phyloP scores from a whole-genome alignment of 2,797 vertebrate genomes.

The Gymnothorax javanicus region DNA sequence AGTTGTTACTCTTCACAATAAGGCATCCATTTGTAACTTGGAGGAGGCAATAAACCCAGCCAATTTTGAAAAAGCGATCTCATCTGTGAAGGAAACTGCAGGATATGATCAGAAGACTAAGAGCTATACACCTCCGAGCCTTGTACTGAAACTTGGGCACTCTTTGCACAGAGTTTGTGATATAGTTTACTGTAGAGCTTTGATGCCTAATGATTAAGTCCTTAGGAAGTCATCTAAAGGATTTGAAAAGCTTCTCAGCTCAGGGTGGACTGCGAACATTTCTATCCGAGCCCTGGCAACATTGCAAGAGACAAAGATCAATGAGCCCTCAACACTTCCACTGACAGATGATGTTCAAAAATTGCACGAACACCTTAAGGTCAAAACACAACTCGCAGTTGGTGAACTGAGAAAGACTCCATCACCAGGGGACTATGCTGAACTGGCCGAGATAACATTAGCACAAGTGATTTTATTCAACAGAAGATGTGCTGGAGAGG shows the following conservation, averaged over 20 bases:
- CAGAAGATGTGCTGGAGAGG: conserved; percentile 1
- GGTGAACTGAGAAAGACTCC: background rate
- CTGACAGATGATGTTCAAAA: conserved; percentile 15
- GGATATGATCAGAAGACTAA: conserved; percentile 41
- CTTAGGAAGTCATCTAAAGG: background rate
- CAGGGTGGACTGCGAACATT: background rate
- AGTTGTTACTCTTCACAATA: conserved; percentile 25
- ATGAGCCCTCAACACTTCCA: conserved; percentile 10
- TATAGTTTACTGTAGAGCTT: conserved; percentile 36
- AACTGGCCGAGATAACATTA: background rate
- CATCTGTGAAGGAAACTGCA: conserved; percentile 44
- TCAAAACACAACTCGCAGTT: background rate
- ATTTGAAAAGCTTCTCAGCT: background rate
- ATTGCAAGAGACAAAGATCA: conserved; percentile 2
- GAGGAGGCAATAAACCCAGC: conserved; percentile 45
- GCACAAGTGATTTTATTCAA: background rate
- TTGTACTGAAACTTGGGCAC: conserved; percentile 37
- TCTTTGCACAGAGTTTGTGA: conserved; percentile 37
- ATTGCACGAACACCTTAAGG: conserved; percentile 1
- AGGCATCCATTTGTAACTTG: conserved; percentile 24
- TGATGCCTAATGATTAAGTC: background rate
- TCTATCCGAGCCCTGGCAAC: conserved; percentile 6
- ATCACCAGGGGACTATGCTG: background rate
- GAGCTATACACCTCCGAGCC: conserved; percentile 35
- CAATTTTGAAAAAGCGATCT: conserved; percentile 41